Conservation (phyloP, 2,888 invertebrate species). For the Scaptomyza flava region DNA sequence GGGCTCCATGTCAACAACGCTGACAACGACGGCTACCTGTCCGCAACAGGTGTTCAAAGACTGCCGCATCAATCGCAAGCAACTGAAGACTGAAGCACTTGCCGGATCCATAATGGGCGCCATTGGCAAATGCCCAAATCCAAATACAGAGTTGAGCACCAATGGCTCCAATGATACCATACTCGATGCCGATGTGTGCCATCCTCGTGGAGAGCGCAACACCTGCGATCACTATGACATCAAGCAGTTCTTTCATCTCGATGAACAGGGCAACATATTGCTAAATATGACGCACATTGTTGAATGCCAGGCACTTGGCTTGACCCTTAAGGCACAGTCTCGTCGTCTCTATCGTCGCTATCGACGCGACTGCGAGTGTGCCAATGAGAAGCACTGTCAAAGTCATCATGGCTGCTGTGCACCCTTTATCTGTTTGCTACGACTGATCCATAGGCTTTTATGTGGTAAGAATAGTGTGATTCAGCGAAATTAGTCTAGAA, state of each 20-base stretch:
- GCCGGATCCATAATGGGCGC: constrained; percentile 83
- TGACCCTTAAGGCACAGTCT: constrained; percentile 63
- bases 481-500: no score
- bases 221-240: constrained; percentile 83
- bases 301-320: constrained; percentile 78
- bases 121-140: constrained; percentile 78
- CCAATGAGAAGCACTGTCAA: constrained; percentile 67
- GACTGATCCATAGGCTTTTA: constrained; percentile 69
- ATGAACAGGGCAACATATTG: constrained; percentile 83
- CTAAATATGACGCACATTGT: constrained; percentile 81
- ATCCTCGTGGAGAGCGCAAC: constrained; percentile 57
- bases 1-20: constrained; percentile 3
- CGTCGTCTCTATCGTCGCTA: constrained; percentile 73
- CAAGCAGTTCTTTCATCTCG: constrained; percentile 83
- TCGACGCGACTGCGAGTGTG: constrained; percentile 68
- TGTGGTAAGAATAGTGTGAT: constrained; percentile 77
- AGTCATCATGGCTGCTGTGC: constrained; percentile 56
- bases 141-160: constrained; percentile 36
- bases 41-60: constrained; percentile 74
- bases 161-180: constrained; percentile 1
- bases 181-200: constrained; percentile 51
- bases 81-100: constrained; percentile 81
- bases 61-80: constrained; percentile 75
- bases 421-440: constrained; percentile 67
- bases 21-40: constrained; percentile 44